Percentiles rank a stretch among this genome's conserved stretches.
These are phyloP conservation scores for Phyllotis vaccarum DNA, from an alignment of 2,797 vertebrate genomes.

Conservation along the genomic window DNA sequence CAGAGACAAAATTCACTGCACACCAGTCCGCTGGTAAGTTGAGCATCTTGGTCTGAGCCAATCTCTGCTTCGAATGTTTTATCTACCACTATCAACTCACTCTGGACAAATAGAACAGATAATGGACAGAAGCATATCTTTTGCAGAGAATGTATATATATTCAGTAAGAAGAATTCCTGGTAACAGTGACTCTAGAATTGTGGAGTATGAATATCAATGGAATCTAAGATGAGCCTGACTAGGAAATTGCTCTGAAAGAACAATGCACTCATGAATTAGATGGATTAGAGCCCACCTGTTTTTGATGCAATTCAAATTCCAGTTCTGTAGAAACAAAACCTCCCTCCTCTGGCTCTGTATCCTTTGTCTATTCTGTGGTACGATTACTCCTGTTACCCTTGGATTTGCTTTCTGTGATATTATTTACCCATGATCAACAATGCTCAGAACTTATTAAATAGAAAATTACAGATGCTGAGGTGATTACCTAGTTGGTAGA, in stretches of 20 bases:
- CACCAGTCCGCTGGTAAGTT: constrained; percentile 22
- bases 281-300: neutral
- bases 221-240: constrained; percentile 44
- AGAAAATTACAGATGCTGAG: neutral
- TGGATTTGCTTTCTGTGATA: neutral
- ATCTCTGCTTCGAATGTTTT: neutral
- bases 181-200: neutral
- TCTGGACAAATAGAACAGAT: neutral
- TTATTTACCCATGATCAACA: neutral
- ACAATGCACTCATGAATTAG: neutral
- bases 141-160: neutral
- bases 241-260: constrained; percentile 42
- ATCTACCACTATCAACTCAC: neutral
- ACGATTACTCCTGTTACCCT: neutral
- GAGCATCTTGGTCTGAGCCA: neutral
- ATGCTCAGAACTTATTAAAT: neutral
- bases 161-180: neutral
- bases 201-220: constrained; percentile 8
- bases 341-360: neutral
- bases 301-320: neutral
- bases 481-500: neutral
- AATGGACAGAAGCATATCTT: neutral
- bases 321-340: neutral
- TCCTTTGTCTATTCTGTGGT: neutral
- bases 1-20: constrained; percentile 29